These are phyloP conservation scores for Antheraea assamensis DNA, from an alignment of 2,888 invertebrate genomes.

Conservation along the genomic window DNA sequence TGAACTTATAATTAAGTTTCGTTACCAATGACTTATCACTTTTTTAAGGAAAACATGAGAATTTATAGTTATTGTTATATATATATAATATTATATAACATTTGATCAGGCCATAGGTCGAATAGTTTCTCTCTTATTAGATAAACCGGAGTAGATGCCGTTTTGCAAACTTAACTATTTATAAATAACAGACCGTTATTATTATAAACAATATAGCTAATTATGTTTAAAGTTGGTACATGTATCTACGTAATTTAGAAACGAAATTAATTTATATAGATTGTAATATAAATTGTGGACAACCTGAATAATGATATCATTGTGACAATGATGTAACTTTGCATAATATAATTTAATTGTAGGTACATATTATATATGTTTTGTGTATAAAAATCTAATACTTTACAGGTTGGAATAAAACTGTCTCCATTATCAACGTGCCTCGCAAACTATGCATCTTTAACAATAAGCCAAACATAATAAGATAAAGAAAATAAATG, in stretches of 20 bases:
- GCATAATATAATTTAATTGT: neutral
- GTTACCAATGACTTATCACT: neutral
- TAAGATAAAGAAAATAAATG: constrained; percentile 39
- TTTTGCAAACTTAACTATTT: constrained; percentile 3
- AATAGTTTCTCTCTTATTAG: constrained; percentile 13
- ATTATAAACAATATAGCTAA: neutral
- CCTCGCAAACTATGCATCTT: constrained; percentile 46
- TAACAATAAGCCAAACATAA: constrained; percentile 53
- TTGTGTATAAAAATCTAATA: neutral
- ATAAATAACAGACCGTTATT: neutral
- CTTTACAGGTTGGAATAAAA: constrained; percentile 45
- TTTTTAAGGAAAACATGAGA: neutral
- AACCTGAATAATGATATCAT: neutral
- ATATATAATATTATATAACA: neutral
- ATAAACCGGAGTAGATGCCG: constrained; percentile 1
- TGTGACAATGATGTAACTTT: neutral
- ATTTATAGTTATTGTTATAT: neutral
- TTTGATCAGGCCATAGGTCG: constrained; percentile 11
- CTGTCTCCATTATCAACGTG: constrained; percentile 40
- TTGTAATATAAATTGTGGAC: neutral
- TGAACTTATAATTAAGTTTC: neutral
- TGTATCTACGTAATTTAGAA: neutral
- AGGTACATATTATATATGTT: neutral
- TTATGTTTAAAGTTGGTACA: constrained; percentile 20
- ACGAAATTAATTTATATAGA: neutral